Evolutionary conservation across 2,797 vertebrate genomes (phyloP), one percentile per base, ranked within the genome.

Genomic region (Manis pentadactyla): DNA sequence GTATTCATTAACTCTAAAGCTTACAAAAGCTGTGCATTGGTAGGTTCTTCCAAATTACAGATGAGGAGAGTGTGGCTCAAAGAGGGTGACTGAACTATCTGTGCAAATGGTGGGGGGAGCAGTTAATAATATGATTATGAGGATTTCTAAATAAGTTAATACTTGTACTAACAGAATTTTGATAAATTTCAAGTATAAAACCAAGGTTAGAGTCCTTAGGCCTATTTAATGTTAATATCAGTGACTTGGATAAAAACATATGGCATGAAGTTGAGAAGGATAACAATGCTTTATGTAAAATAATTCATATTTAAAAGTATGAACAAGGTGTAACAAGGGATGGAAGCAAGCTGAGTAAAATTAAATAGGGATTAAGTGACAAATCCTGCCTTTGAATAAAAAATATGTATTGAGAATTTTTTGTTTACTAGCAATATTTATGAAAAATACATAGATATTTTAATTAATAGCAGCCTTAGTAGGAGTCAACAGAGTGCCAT

Each of bases 111-210:
- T 46, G 46, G 69, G 37, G 37, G n/a, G n/a, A 18, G 37, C 84
- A 82, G 68, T 23, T 39, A 42, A 59, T 75, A 63, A 63, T 64
- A 79, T 14, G 10, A 2, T 55, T 68, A 64, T 17, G 51, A 57
- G 3, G 14, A 84, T 27, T 92, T 81, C 66, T 91, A 66, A 61
- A 51, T 34, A 79, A 71, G 11, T 91, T 74, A 87, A 74, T 1
- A 59, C 42, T 34, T 95, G 5, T 9, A 27, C 59, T 51, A 77
- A 77, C 93, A 75, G 12, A 73, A 84, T 57, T 84, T 93, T 90
- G 37, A 78, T 73, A 81, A 51, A 66, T 64, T 34, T 95, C 46
- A 93, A 21, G 34, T 95, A 69, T 90, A 75, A 84, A 96, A 79
- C 31, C 31, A 81, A 93, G 23, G 29, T 15, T 18, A 64, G 25